Evolutionary conservation across 1,140 invertebrate genomes (phyloP), one percentile per base, ranked within the genome.

Genomic region (Brachionus plicatilis): DNA sequence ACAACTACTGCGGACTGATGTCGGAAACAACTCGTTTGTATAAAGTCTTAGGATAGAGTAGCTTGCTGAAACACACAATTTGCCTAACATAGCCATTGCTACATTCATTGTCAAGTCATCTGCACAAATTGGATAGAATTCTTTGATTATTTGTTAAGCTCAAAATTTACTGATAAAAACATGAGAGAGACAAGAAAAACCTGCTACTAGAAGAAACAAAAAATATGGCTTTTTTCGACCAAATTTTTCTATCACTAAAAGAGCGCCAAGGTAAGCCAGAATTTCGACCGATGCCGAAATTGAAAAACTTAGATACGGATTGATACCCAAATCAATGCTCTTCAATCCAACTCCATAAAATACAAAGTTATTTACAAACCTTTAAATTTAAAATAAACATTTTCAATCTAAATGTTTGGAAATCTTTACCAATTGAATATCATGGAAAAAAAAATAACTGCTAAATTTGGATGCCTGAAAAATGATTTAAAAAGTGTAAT

Each of bases 1-100:
- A 2, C 89, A 90, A 75, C 89, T 88, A 86, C 91, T 92, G 24
- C 91, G 83, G 14, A 91, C 85, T 11, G 87, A 87, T 3, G 91
- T 91, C 7, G 90, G 90, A 86, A 90, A 91, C 6, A 91, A 82
- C 86, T 91, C 91, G 11, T 88, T 88, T 79, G 89, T 89, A 79
- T 89, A 89, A 33, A 89, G 86, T 84, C 88, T 88, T 76, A 89
- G 86, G 45, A 88, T 87, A 50, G 86, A 84, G 85, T 89, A 90
- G 20, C 85, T 85, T 7, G 87, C 86, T 1, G 88, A 68, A 3
- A 86, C 85, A 27, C 86, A 87, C 85, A 87, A 86, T 83, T 88
- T 88, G 1, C 87, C 87, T 45, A 87, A 43, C 53, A 87, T 29
- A 12, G 86, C 85, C 50, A 87, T 79, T 3, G 72, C 41, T 14